A percentile compares a stretch with the other conserved stretches of the same genome.
Conservation (phyloP, 2,113 vertebrate genomes). For the Grammomys dolichurus region DNA sequence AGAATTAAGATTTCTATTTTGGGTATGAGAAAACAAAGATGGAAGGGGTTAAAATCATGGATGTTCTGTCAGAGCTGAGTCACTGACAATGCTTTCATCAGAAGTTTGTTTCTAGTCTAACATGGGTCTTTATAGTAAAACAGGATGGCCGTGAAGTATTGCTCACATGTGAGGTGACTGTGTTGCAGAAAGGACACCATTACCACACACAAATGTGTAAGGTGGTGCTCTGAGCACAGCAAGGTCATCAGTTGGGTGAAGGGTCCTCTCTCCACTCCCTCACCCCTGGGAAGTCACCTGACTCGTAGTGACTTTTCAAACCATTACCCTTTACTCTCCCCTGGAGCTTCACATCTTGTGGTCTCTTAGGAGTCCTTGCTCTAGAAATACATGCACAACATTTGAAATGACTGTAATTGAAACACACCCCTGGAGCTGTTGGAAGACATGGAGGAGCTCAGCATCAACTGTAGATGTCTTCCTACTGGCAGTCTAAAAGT, state of each 20-base stretch:
- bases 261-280: neutral
- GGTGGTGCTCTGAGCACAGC: neutral
- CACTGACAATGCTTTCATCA: neutral
- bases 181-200: neutral
- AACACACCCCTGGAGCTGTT: neutral
- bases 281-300: neutral
- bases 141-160: neutral
- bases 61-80: neutral
- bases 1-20: neutral
- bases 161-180: neutral
- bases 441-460: neutral
- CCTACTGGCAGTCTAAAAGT: neutral
- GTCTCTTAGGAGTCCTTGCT: neutral
- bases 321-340: neutral
- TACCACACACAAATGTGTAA: neutral
- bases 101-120: neutral
- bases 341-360: neutral
- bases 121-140: slow-evolving; percentile 11
- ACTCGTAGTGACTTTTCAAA: neutral
- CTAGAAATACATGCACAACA: neutral
- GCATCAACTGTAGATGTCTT: neutral
- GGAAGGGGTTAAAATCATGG: neutral
- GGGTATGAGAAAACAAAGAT: neutral
- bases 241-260: neutral
- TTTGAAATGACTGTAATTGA: neutral